Percentiles rank a stretch among this genome's conserved stretches.
These are phyloP conservation scores for Globicephala melas DNA, from an alignment of 2,113 vertebrate genomes.

Conservation along the genomic window DNA sequence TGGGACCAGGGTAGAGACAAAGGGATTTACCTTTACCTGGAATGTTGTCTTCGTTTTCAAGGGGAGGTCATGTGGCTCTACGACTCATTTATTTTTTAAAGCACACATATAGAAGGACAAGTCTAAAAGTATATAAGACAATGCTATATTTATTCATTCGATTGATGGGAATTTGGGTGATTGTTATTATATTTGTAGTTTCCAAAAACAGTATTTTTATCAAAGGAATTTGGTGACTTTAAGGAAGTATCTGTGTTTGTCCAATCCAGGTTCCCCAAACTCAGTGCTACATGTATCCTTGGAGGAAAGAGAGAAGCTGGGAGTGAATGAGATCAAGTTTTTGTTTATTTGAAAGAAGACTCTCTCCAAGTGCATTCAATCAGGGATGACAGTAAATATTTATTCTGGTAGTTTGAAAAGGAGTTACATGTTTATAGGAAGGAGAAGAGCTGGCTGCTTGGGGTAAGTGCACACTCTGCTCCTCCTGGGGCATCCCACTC, in stretches of 20 bases:
- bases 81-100: not conserved
- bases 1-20: too few relatives aligned
- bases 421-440: not conserved
- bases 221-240: not conserved
- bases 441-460: not conserved
- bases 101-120: not conserved
- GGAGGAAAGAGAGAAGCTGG: not conserved
- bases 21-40: not conserved
- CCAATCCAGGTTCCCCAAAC: not conserved
- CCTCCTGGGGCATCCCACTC: fast-evolving
- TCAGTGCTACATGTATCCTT: fast-evolving
- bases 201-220: not conserved
- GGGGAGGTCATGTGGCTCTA: not conserved
- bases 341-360: not conserved
- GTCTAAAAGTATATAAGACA: not conserved
- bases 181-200: not conserved
- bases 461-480: fast-evolving
- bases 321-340: not conserved
- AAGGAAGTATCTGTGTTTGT: not conserved
- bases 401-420: not conserved
- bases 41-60: not conserved
- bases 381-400: not conserved
- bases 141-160: not conserved
- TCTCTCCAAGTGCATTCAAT: not conserved
- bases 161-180: not conserved